A percentile compares a stretch with the other conserved stretches of the same genome.
These are phyloP conservation scores for Spea multiplicata DNA, from an alignment of 2,113 vertebrate species.

Conservation along the genomic window DNA sequence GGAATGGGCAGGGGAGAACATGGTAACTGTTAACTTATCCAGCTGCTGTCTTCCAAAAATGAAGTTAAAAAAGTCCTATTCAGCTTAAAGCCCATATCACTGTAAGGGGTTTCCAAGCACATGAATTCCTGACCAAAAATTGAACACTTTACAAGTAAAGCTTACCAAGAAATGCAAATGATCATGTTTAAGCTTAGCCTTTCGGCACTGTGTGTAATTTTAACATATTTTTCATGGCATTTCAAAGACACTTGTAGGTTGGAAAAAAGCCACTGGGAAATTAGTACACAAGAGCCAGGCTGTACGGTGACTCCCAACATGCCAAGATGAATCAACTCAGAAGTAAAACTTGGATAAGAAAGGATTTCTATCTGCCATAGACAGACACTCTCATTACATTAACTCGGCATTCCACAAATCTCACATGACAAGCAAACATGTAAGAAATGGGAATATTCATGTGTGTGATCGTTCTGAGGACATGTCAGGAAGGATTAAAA, in stretches of 20 bases:
- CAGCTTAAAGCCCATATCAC: slow-evolving; percentile 36
- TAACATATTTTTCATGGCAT: slow-evolving; percentile 46
- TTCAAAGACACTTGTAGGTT: slow-evolving; percentile 39
- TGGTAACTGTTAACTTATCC: slow-evolving; percentile 34
- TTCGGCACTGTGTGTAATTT: slow-evolving; percentile 42
- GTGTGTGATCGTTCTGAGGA: slow-evolving; percentile 6
- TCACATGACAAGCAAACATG: slow-evolving; percentile 31
- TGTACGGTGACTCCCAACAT: slow-evolving; percentile 31
- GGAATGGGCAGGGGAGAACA: slow-evolving; percentile 28
- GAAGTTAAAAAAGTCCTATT: slow-evolving; percentile 12
- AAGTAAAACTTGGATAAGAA: slow-evolving; percentile 45
- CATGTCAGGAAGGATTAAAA: background rate
- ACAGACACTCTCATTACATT: slow-evolving; percentile 22
- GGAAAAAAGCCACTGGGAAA: slow-evolving; percentile 35
- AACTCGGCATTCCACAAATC: slow-evolving; percentile 29
- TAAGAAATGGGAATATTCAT: slow-evolving; percentile 39
- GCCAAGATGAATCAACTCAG: slow-evolving; percentile 38
- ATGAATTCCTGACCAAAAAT: slow-evolving; percentile 25
- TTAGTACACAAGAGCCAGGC: slow-evolving; percentile 21
- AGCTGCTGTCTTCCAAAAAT: slow-evolving; percentile 45
- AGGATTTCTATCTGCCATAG: slow-evolving; percentile 42
- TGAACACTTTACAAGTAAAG: slow-evolving; percentile 42
- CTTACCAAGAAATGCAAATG: slow-evolving; percentile 44
- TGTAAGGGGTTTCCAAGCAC: slow-evolving; percentile 37
- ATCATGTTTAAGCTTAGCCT: slow-evolving; percentile 38